Base-by-base conservation (phyloP, 2,888 invertebrate genomes). In the Carabus problematicus region DNA sequence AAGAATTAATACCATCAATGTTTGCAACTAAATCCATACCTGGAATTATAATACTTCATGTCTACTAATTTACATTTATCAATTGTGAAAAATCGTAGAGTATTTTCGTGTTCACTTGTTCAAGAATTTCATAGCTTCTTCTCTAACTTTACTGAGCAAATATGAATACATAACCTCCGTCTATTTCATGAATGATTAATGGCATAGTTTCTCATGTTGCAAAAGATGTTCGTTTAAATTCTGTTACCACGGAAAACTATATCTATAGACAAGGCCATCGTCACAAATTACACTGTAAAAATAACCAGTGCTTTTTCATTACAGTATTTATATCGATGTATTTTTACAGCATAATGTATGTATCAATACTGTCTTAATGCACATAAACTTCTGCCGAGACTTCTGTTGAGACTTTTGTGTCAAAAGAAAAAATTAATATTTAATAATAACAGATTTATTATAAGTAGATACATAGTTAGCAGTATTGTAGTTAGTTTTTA, bases 201-300 rank as follows among this genome's bases (percentile, higher is more conserved):
- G n/a, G n/a, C 42, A 42, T 42, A 42, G 8, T 1, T 12, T 45
- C 45, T 45, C 45, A 45, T 45, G 45, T 45, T 45, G 14, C 45
- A 45, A 45, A n/a, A 3, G 45, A 45, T 45, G 45, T 45, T 6
- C 52, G 16, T 14, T 14, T 4, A 52, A 14, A 16, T 16, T 52
- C 16, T 16, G 52, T 52, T 52, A 14, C 16, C 16, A 52, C 9
- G 52, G 16, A 52, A 52, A 52, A 52, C 8, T 52, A 8, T 52
- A 52, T 52, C 52, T 52, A 52, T 8, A 4, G 16, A 52, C 52
- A 52, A 52, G 52, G 52, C 16, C 52, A 52, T 52, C 16, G 16
- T 52, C 16, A 52, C 9, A 8, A 52, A 52, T 52, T 52, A 52
- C 52, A 52, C 52, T 52, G 52, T 52, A 52, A 52, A 52, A 52